A percentile compares a stretch with the other conserved stretches of the same genome.
phyloP scores from a whole-genome alignment of 2,113 vertebrate species.

The Orientallactaga bullata region DNA sequence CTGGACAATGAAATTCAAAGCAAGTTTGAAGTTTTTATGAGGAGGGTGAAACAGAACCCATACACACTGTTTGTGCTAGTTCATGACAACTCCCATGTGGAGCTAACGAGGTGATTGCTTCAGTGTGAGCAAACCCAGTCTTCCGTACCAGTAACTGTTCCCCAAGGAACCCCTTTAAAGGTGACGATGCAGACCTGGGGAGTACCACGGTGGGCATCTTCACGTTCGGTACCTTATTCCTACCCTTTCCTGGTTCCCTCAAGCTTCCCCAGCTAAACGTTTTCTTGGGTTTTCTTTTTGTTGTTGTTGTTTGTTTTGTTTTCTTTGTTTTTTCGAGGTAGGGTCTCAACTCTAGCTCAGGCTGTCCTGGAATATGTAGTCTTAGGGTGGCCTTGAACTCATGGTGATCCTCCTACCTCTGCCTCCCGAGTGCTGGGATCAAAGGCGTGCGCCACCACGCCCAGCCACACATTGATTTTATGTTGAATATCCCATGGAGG shows the following conservation, averaged over 20 bases:
- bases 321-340: too few relatives aligned
- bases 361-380: too few relatives aligned
- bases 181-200: neutral
- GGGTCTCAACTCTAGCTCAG: too few relatives aligned
- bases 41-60: constrained; percentile 96
- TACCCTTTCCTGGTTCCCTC: neutral
- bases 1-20: constrained; percentile 94
- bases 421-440: too few relatives aligned
- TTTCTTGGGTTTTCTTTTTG: too few relatives aligned
- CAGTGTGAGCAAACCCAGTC: constrained; percentile 18
- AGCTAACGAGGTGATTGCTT: constrained; percentile 94
- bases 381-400: too few relatives aligned
- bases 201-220: neutral
- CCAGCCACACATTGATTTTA: neutral
- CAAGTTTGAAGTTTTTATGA: constrained; percentile 98
- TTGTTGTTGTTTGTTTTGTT: too few relatives aligned
- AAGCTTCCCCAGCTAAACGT: neutral
- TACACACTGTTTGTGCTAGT: constrained; percentile 98
- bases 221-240: neutral
- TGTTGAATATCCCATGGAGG: neutral
- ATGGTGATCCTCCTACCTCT: too few relatives aligned
- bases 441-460: too few relatives aligned
- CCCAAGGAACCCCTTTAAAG: neutral
- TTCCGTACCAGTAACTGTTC: neutral
- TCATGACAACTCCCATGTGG: constrained; percentile 97